phyloP scores from a whole-genome alignment of 2,888 invertebrate species.

The Euplexia lucipara region DNA sequence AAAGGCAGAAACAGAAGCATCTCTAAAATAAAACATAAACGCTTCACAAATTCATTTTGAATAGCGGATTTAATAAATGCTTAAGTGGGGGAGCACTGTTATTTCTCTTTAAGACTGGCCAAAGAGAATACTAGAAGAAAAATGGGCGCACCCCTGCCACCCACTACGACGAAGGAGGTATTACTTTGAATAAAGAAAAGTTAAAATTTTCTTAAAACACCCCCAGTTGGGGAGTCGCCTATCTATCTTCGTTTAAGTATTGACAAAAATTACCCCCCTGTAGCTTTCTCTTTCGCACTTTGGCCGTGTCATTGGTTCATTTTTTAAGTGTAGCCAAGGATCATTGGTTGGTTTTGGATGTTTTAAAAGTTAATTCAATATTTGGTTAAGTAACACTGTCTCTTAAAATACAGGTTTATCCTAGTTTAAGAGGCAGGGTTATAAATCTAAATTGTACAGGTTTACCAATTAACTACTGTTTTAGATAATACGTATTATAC shows the following conservation, averaged over 20 bases:
- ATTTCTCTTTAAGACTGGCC: constrained; percentile 88
- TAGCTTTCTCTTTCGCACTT: constrained; percentile 77
- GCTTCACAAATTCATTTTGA: constrained; percentile 84
- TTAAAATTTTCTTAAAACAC: constrained; percentile 89
- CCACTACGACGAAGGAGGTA: constrained; percentile 67
- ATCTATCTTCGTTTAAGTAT: constrained; percentile 90
- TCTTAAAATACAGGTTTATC: too few relatives aligned
- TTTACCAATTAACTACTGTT: too few relatives aligned
- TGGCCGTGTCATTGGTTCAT: constrained; percentile 81
- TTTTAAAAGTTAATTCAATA: constrained; percentile 26
- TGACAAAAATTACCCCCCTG: constrained; percentile 87
- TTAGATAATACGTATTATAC: too few relatives aligned
- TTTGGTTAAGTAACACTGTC: too few relatives aligned
- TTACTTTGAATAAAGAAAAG: constrained; percentile 89
- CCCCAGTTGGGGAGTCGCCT: constrained; percentile 80
- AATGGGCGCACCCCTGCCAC: constrained; percentile 75
- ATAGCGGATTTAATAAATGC: constrained; percentile 89
- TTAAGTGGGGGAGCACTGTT: constrained; percentile 82
- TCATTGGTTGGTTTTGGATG: constrained; percentile 59
- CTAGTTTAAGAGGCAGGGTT: too few relatives aligned
- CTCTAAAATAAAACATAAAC: constrained; percentile 73
- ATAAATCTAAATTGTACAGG: too few relatives aligned
- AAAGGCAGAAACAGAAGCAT: constrained; percentile 51
- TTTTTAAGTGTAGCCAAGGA: constrained; percentile 76
- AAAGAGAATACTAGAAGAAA: constrained; percentile 89